These are phyloP conservation scores for Catharus bicknelli DNA, from an alignment of 2,113 vertebrate species.

Conservation along the genomic window DNA sequence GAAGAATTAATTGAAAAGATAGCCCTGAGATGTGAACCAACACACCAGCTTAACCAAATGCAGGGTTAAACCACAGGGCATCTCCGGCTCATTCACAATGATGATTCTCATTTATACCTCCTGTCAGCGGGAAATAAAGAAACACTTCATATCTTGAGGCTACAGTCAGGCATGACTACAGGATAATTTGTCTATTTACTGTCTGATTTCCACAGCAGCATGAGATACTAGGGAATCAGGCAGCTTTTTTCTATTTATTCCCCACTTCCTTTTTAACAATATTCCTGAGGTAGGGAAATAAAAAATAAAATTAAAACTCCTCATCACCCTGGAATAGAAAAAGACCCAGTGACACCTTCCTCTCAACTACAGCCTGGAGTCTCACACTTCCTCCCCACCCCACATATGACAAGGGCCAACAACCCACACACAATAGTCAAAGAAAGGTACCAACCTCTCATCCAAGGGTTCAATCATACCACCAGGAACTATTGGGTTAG, in stretches of 20 bases:
- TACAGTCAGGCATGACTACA: neutral
- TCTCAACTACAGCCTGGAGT: neutral
- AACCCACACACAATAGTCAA: neutral
- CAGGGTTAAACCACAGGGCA: neutral
- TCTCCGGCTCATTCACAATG: neutral
- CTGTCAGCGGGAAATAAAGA: conserved; percentile 45
- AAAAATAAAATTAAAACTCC: neutral
- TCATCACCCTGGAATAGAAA: neutral
- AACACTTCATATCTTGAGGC: neutral
- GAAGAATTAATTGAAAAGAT: conserved; percentile 27
- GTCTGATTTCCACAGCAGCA: neutral
- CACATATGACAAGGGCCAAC: fast-evolving
- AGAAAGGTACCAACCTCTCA: neutral
- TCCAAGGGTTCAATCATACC: neutral
- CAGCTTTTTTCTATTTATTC: neutral
- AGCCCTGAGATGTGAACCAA: neutral
- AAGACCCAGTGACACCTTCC: neutral
- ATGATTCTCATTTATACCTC: conserved; percentile 20
- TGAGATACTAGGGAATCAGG: neutral
- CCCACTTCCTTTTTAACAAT: neutral
- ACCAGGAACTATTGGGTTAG: neutral
- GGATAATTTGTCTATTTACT: conserved; percentile 5
- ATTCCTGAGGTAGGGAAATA: fast-evolving
- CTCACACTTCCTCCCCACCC: neutral
- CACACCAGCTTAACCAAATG: neutral